Base-by-base conservation (phyloP, 2,113 vertebrate genomes). In the Microtus pennsylvanicus region DNA sequence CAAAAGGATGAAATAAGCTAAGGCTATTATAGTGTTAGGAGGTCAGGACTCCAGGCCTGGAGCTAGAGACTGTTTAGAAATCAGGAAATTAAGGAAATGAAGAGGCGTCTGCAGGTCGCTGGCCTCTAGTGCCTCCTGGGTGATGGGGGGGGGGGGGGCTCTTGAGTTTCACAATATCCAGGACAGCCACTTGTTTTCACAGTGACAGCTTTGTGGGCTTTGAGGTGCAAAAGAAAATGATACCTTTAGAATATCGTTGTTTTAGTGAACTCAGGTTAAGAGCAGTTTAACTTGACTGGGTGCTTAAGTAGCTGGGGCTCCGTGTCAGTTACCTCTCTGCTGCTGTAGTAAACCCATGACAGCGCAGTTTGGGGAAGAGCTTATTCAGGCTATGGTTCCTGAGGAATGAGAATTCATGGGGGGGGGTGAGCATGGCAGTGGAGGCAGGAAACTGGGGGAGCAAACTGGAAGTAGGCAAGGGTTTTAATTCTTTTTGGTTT, bases 1-100 rank as follows among this genome's bases (percentile, higher is more conserved):
- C 30, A 2, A 9, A 0, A 6, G 28, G 26, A 5, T 35, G 19
- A 5, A 7, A 50, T 45, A 1, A 12, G 19, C 4, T 0, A 35
- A 28, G 28, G 3, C 12, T n/a, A 4, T 7, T 2, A 17, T 16
- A 4, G 6, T 11, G 58, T 61, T 63, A 30, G 4, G 8, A 12
- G 0, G 33, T 24, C 21, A 5, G 7, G 24, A 42, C 55, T 63
- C 3, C 0, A 30, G 83, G 63, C 90, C 33, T 33, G 35, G 3
- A n/a, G 47, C 50, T 74, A 30, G 42, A 63, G 38, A 5, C n/a
- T 45, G 12, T 45, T 85, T 50, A 38, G 69, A 55, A n/a, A 47
- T 8, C 6, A 5, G 61, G 88, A 9, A 8, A 26, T 21, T 13
- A 6, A 6, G 28, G 24, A 35, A 0, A 38, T 55, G 67, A n/a